phyloP scores from a whole-genome alignment of 2,888 invertebrate species.

The Micoletzkya japonica region DNA sequence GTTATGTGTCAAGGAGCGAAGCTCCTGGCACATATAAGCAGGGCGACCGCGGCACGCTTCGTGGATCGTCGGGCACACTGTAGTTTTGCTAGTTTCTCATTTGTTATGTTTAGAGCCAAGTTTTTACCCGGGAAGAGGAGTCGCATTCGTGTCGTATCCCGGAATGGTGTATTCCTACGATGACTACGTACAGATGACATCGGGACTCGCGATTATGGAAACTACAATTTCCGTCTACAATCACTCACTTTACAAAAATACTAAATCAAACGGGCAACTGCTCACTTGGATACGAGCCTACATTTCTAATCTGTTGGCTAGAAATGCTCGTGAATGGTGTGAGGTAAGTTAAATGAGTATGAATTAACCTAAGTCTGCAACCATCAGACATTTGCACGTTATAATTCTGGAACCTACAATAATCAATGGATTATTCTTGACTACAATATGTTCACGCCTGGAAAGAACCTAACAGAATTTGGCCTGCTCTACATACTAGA shows the following conservation, averaged over 20 bases:
- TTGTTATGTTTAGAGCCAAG: no score
- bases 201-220: slow-evolving; percentile 72
- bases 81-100: no score
- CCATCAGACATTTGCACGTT: slow-evolving; percentile 70
- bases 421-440: slow-evolving; percentile 83
- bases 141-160: slow-evolving; percentile 63
- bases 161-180: slow-evolving; percentile 63
- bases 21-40: no score
- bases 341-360: no score
- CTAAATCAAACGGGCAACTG: slow-evolving; percentile 66
- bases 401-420: slow-evolving; percentile 77
- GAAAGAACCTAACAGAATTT: slow-evolving; percentile 59
- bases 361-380: no score
- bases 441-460: slow-evolving; percentile 72
- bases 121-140: slow-evolving; percentile 64
- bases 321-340: slow-evolving; percentile 77
- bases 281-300: slow-evolving; percentile 77
- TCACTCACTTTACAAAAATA: slow-evolving; percentile 74
- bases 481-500: slow-evolving; percentile 77
- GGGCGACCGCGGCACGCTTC: no score
- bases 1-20: no score
- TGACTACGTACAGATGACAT: slow-evolving; percentile 62
- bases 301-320: slow-evolving; percentile 81
- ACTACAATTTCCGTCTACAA: slow-evolving; percentile 80
- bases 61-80: no score